Evolutionary conservation across 2,797 vertebrate species (phyloP).

Genomic region (Poeciliopsis turneri): DNA sequence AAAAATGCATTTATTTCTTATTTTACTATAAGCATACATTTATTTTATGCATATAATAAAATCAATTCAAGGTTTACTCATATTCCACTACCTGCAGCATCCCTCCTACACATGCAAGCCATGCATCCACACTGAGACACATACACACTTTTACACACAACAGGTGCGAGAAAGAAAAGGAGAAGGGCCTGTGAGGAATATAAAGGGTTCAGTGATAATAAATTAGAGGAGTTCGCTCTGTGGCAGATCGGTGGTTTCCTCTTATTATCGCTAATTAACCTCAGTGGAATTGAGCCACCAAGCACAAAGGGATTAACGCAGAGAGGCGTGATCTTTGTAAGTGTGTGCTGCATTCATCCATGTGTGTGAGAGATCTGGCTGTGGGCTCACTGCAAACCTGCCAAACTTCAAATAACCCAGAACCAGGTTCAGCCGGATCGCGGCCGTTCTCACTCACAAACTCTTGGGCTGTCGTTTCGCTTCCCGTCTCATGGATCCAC

Average conservation of each 20-base stretch:
- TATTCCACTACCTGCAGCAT: conserved; percentile 15
- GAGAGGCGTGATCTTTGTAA: conserved; percentile 49
- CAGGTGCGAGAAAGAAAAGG: conserved; percentile 19
- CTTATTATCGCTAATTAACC: conserved; percentile 83
- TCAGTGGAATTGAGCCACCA: conserved; percentile 70
- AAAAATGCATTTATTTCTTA: too few relatives aligned
- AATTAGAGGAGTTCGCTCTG: conserved; percentile 66
- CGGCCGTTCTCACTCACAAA: conserved; percentile 14
- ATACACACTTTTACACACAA: conserved; percentile 12
- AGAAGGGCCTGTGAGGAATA: conserved; percentile 40
- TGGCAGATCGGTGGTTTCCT: conserved; percentile 72
- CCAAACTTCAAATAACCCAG: conserved; percentile 11
- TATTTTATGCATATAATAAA: not conserved
- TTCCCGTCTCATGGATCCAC: conserved; percentile 1
- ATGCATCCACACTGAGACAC: not conserved
- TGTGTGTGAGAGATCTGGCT: conserved; percentile 31
- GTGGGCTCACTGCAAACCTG: conserved; percentile 19
- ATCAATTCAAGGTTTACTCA: conserved; percentile 25
- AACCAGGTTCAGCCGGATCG: conserved; percentile 19
- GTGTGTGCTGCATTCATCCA: conserved; percentile 19
- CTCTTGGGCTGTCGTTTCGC: not conserved
- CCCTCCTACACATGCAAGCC: not conserved
- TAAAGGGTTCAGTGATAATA: conserved; percentile 68
- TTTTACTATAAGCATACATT: not conserved
- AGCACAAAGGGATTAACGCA: conserved; percentile 65